phyloP scores from a whole-genome alignment of 1,140 invertebrate species.

The Psix sp. region DNA sequence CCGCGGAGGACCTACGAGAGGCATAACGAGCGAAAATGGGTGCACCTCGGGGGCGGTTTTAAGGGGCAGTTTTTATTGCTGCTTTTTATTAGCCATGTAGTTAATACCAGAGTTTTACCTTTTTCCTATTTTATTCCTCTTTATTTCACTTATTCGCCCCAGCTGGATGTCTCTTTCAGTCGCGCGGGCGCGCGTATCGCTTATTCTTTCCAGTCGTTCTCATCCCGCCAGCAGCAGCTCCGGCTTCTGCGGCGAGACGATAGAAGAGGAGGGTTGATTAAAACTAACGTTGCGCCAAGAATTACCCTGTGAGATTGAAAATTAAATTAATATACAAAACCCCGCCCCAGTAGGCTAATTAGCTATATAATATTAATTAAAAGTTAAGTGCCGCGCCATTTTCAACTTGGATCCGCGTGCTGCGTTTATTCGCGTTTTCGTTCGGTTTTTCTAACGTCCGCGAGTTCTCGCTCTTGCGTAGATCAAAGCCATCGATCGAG shows the following conservation, averaged over 20 bases:
- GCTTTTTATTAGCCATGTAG: slow-evolving; percentile 77
- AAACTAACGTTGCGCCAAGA: slow-evolving; percentile 77
- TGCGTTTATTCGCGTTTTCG: slow-evolving; percentile 11
- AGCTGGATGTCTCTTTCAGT: slow-evolving; percentile 28
- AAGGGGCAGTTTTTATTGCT: slow-evolving; percentile 76
- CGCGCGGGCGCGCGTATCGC: slow-evolving; percentile 29
- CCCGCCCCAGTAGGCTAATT: slow-evolving; percentile 72
- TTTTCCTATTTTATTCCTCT: slow-evolving; percentile 60
- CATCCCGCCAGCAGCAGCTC: slow-evolving; percentile 43
- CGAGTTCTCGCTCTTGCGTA: not conserved
- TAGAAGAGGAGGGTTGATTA: slow-evolving; percentile 74
- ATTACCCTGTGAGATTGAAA: slow-evolving; percentile 78
- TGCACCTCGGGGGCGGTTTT: slow-evolving; percentile 65
- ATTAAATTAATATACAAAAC: slow-evolving; percentile 79
- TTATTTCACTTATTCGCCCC: slow-evolving; percentile 52
- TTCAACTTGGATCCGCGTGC: slow-evolving; percentile 58
- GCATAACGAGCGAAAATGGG: slow-evolving; percentile 41
- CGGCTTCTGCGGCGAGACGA: slow-evolving; percentile 59
- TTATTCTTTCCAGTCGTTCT: slow-evolving; percentile 49
- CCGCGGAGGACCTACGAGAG: slow-evolving; percentile 43
- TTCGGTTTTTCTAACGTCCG: not conserved
- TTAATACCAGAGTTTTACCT: slow-evolving; percentile 65
- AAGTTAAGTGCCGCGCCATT: slow-evolving; percentile 70
- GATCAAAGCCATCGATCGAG: not conserved
- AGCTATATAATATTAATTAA: slow-evolving; percentile 78